These are phyloP conservation scores for Puma concolor DNA, from an alignment of 2,113 vertebrate species.

Conservation along the genomic window DNA sequence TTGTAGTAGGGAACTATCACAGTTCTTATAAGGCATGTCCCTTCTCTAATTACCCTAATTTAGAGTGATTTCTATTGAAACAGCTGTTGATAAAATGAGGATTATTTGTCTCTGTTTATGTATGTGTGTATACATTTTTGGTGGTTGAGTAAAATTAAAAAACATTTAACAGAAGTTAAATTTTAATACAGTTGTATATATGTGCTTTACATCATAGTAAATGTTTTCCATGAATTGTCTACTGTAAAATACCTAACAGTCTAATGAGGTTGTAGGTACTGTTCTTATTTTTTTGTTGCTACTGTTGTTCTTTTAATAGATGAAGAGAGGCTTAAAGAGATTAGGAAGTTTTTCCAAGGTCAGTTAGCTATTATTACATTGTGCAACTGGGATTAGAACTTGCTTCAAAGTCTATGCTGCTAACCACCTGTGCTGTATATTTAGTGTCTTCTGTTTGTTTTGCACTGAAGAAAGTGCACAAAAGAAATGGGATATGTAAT, in stretches of 20 bases:
- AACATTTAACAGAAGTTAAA: neutral
- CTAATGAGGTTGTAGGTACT: neutral
- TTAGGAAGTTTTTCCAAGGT: neutral
- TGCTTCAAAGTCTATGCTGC: neutral
- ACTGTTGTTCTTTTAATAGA: neutral
- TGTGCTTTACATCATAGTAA: neutral
- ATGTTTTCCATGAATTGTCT: neutral
- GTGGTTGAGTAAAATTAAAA: slow-evolving; percentile 11
- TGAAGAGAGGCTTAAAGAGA: neutral
- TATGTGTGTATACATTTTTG: neutral
- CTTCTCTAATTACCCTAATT: neutral
- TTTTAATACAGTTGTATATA: neutral
- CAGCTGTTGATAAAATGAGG: neutral
- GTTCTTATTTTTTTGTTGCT: neutral
- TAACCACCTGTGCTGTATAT: neutral
- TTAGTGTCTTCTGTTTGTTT: slow-evolving; percentile 1
- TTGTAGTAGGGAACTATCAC: slow-evolving; percentile 5
- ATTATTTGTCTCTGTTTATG: neutral
- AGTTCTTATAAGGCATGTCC: neutral
- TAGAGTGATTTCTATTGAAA: neutral
- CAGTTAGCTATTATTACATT: neutral
- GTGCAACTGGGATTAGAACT: neutral
- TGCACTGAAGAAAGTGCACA: neutral
- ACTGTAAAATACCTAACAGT: neutral
- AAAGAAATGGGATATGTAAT: neutral